Conservation (phyloP, 2,797 vertebrate species). For the Macropus fuliginosus region DNA sequence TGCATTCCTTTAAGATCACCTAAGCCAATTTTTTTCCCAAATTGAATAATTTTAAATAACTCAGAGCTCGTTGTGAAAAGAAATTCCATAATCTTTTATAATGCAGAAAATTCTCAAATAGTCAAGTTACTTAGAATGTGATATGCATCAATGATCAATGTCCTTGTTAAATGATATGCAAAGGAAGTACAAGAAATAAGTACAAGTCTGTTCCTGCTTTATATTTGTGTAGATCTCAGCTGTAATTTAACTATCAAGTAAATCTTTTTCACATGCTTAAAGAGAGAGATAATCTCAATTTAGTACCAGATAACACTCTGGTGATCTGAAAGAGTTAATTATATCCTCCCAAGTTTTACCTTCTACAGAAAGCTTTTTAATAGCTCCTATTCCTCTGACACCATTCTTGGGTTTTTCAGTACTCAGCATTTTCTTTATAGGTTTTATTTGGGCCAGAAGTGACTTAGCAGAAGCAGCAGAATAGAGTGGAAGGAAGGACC, state of each 20-base stretch:
- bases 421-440: slow-evolving; percentile 10
- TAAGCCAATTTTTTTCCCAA: background rate
- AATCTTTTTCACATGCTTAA: slow-evolving; percentile 12
- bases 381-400: background rate
- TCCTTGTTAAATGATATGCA: background rate
- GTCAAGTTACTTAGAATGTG: background rate
- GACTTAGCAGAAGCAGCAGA: background rate
- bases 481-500: background rate
- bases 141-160: background rate
- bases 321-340: background rate
- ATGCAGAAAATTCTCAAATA: slow-evolving; percentile 12
- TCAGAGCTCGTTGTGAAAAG: slow-evolving; percentile 20
- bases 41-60: background rate
- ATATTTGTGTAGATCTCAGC: background rate
- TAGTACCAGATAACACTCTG: background rate
- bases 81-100: slow-evolving; percentile 8
- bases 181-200: background rate
- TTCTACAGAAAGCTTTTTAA: background rate
- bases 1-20: background rate
- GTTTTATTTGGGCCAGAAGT: background rate
- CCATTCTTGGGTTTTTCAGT: slow-evolving; percentile 2
- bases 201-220: background rate
- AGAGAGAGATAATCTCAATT: background rate
- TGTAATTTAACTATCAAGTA: background rate
- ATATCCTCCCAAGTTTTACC: background rate